Percentiles rank a stretch among this genome's conserved stretches.
Evolutionary conservation across 2,888 invertebrate genomes (phyloP).

Genomic region (Neoitamus cyanurus): DNA sequence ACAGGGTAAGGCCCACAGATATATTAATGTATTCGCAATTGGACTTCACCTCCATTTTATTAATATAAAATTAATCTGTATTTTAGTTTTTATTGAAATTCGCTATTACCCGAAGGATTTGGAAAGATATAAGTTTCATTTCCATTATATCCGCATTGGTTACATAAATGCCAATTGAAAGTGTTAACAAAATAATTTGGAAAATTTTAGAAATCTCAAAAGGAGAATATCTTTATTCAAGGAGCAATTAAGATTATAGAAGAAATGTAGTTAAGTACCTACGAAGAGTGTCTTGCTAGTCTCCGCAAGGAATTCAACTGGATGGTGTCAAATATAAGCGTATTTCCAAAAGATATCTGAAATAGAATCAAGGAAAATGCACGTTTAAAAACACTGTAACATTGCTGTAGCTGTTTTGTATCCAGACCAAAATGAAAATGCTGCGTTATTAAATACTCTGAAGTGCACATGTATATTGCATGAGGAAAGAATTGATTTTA

Average conservation of each 20-base stretch:
- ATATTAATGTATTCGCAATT: not conserved
- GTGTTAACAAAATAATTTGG: not conserved
- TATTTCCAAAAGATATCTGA: conserved; percentile 31
- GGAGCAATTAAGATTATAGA: conserved; percentile 27
- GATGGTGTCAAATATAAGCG: conserved; percentile 17
- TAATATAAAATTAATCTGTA: too few species aligned
- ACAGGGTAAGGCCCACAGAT: not conserved
- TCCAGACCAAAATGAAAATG: conserved; percentile 39
- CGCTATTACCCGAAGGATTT: not conserved
- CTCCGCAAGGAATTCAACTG: conserved; percentile 32
- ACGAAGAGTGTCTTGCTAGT: conserved; percentile 14
- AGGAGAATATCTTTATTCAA: not conserved
- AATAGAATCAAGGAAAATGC: conserved; percentile 37
- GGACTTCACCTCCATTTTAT: not conserved
- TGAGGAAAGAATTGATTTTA: not conserved
- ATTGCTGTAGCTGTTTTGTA: not conserved
- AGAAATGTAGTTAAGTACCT: conserved; percentile 28
- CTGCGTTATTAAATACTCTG: conserved; percentile 17
- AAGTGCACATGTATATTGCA: conserved; percentile 18
- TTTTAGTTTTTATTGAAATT: not conserved
- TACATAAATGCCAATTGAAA: not conserved
- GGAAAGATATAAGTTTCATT: not conserved
- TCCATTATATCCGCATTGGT: not conserved
- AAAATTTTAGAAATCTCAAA: not conserved
- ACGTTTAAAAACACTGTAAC: conserved; percentile 5